Conservation (phyloP, 2,797 vertebrate genomes). For the Toxotes lorentzi region DNA sequence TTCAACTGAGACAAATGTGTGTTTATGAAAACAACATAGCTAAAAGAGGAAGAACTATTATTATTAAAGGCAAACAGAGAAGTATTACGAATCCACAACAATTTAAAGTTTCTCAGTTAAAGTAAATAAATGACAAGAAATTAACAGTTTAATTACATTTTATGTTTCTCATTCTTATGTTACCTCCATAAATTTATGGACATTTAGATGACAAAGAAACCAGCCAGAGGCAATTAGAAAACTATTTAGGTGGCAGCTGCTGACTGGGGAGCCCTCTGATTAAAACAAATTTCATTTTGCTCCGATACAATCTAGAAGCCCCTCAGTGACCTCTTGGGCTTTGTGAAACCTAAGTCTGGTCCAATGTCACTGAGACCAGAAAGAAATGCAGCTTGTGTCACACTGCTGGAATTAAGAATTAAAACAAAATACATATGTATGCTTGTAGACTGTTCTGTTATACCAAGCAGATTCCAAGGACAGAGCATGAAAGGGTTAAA, state of each 20-base stretch:
- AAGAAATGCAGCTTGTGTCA: neutral
- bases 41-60: too few species aligned
- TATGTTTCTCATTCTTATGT: neutral
- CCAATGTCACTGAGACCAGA: neutral
- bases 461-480: neutral
- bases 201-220: neutral
- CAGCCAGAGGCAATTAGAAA: neutral
- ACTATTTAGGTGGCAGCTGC: neutral
- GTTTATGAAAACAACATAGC: too few species aligned
- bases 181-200: neutral
- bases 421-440: neutral
- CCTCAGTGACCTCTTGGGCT: neutral
- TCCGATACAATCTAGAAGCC: neutral
- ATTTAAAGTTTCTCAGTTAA: neutral
- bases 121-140: neutral
- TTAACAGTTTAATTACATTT: neutral
- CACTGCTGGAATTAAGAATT: too few species aligned
- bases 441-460: neutral
- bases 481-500: neutral
- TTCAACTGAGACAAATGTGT: too few species aligned
- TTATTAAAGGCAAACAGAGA: too few species aligned
- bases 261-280: neutral
- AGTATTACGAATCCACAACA: neutral
- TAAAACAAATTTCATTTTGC: neutral
- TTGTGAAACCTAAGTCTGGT: neutral